Conservation (phyloP, 2,113 vertebrate species). For the Brachypodius melanocephalos region DNA sequence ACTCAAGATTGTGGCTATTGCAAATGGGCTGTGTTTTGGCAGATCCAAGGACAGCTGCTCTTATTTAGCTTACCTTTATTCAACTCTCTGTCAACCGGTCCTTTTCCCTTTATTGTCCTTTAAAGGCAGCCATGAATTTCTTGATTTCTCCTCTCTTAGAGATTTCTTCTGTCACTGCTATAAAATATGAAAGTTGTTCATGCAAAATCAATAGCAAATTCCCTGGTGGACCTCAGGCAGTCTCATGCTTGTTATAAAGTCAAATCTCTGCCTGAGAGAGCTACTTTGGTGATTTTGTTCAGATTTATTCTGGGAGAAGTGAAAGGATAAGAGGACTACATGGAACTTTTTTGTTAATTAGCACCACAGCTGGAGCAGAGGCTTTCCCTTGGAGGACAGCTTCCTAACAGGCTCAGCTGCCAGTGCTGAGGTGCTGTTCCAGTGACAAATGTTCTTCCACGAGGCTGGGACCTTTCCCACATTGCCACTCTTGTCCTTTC, state of each 20-base stretch:
- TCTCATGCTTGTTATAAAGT: background rate
- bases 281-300: background rate
- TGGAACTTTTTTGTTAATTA: background rate
- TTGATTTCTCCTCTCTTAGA: background rate
- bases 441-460: background rate
- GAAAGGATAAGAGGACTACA: background rate
- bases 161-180: background rate
- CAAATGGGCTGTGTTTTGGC: background rate
- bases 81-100: background rate
- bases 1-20: background rate
- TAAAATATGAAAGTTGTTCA: background rate
- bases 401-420: background rate
- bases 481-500: background rate
- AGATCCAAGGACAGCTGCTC: background rate
- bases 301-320: background rate
- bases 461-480: background rate
- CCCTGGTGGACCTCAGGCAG: background rate
- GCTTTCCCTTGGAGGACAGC: background rate
- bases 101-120: background rate
- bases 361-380: background rate
- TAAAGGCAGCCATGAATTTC: background rate
- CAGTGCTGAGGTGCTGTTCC: rapidly evolving
- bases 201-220: background rate
- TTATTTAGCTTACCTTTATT: background rate
- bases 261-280: background rate